phyloP scores from a whole-genome alignment of 2,113 vertebrate genomes.

The Zosterops pallidus region DNA sequence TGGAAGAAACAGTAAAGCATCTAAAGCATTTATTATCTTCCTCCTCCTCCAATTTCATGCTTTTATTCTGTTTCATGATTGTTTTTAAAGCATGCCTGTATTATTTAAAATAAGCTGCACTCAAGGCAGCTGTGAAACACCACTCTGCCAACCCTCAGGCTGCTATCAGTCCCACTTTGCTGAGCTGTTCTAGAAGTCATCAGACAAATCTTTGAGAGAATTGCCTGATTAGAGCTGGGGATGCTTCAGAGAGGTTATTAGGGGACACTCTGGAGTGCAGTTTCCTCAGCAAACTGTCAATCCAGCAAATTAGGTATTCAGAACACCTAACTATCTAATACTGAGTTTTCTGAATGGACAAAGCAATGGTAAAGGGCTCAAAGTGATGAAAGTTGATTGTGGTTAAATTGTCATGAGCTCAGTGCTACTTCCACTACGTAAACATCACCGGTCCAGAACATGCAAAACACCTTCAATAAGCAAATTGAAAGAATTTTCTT shows the following conservation, averaged over 20 bases:
- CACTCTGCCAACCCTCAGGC: background rate
- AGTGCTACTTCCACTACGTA: background rate
- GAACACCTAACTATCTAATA: background rate
- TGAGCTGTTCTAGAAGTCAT: accelerated
- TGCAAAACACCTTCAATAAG: background rate
- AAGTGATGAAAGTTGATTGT: background rate
- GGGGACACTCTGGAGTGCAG: background rate
- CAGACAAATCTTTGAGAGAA: background rate
- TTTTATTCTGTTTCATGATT: background rate
- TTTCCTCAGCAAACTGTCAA: background rate
- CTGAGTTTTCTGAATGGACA: background rate
- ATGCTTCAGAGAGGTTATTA: background rate
- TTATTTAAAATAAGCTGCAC: background rate
- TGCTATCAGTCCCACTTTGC: background rate
- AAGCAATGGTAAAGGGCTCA: background rate
- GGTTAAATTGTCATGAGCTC: background rate
- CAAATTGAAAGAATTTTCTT: background rate
- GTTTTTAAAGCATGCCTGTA: background rate
- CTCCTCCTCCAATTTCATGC: background rate
- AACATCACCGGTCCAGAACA: background rate
- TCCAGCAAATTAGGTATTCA: background rate
- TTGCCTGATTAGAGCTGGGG: background rate
- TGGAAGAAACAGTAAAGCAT: background rate
- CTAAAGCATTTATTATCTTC: background rate
- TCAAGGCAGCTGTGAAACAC: background rate